Percentiles rank a stretch among this genome's conserved stretches.
phyloP scores from a whole-genome alignment of 1,140 invertebrate genomes.

The Limonius californicus region DNA sequence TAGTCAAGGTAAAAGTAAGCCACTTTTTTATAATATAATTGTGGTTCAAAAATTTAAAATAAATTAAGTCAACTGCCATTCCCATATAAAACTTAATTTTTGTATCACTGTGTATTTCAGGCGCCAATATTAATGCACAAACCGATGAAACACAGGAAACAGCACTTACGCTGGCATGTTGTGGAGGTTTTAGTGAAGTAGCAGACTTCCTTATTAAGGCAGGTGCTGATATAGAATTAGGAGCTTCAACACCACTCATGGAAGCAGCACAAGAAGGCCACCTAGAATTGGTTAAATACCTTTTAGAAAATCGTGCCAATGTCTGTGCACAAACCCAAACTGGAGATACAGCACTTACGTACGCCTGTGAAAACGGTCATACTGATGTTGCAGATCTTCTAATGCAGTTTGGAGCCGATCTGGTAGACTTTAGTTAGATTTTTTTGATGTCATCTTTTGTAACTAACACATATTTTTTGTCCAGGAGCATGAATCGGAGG shows the following conservation, averaged over 20 bases:
- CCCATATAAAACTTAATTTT: neutral
- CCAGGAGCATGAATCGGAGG: constrained; percentile 91
- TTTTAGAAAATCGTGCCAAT: constrained; percentile 81
- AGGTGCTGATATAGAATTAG: constrained; percentile 92
- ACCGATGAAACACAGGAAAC: constrained; percentile 99
- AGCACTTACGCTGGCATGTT: constrained; percentile 93
- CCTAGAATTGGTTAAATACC: constrained; percentile 85
- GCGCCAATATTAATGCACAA: constrained; percentile 95
- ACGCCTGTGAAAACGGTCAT: constrained; percentile 96
- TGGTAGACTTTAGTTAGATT: constrained; percentile 51
- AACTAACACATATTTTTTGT: too few species aligned
- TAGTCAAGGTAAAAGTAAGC: constrained; percentile 65
- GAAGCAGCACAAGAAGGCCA: constrained; percentile 98
- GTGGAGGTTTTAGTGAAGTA: constrained; percentile 96
- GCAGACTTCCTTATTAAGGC: constrained; percentile 94
- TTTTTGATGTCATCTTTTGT: too few species aligned
- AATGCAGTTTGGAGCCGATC: constrained; percentile 82
- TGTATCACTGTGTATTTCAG: too few species aligned
- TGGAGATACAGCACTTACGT: constrained; percentile 94
- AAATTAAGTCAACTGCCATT: neutral
- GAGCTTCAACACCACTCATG: constrained; percentile 96
- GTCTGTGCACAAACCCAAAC: constrained; percentile 92
- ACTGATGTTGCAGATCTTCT: constrained; percentile 90
- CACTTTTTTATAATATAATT: neutral
- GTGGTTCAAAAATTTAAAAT: too few species aligned